phyloP scores from a whole-genome alignment of 2,888 invertebrate species.

The Sesamia inferens region DNA sequence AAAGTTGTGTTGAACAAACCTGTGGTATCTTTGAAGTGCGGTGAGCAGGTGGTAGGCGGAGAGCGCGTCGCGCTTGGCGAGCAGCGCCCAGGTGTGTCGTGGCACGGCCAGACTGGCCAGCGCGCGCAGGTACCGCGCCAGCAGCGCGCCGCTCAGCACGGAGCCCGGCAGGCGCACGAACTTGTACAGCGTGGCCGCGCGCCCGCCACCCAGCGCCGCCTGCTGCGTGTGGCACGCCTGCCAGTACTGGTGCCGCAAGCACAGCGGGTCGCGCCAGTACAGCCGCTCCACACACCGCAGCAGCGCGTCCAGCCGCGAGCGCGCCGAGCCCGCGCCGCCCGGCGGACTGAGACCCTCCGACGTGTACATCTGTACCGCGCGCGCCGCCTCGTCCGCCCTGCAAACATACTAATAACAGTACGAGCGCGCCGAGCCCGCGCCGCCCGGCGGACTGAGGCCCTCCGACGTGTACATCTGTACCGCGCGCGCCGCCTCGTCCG shows the following conservation, averaged over 20 bases:
- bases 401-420: background rate
- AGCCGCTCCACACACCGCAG: slow-evolving; percentile 94
- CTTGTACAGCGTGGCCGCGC: slow-evolving; percentile 95
- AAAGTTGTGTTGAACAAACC: slow-evolving; percentile 74
- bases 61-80: slow-evolving; percentile 81
- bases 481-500: slow-evolving; percentile 96
- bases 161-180: slow-evolving; percentile 97
- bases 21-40: slow-evolving; percentile 93
- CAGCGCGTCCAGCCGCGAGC: slow-evolving; percentile 95
- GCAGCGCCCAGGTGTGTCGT: slow-evolving; percentile 92
- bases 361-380: slow-evolving; percentile 93
- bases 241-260: slow-evolving; percentile 96
- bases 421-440: slow-evolving; percentile 85
- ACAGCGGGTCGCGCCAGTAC: slow-evolving; percentile 93
- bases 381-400: slow-evolving; percentile 96
- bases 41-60: slow-evolving; percentile 83
- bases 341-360: slow-evolving; percentile 95
- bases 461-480: slow-evolving; percentile 93
- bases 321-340: slow-evolving; percentile 81
- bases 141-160: slow-evolving; percentile 94
- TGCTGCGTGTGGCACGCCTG: slow-evolving; percentile 87
- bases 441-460: slow-evolving; percentile 93
- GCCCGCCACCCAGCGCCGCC: slow-evolving; percentile 78
- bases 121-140: slow-evolving; percentile 96
- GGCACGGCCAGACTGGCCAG: slow-evolving; percentile 95